Conservation (phyloP, 2,888 invertebrate species). For the Plebejus melissa region DNA sequence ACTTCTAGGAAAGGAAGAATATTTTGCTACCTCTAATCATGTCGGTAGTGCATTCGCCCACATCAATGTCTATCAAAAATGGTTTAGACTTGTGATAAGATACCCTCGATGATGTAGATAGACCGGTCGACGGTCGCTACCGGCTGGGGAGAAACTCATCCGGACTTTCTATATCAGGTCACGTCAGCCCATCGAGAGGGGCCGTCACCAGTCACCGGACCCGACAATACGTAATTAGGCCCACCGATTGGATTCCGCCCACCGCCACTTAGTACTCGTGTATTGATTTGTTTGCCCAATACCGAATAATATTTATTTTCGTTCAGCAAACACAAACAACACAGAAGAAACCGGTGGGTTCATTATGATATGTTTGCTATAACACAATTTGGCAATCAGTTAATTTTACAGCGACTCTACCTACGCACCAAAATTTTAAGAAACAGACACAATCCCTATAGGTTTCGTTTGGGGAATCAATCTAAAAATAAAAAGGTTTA, state of each 20-base stretch:
- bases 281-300: background rate
- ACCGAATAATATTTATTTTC: background rate
- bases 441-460: background rate
- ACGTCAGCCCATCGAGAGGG: background rate
- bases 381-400: background rate
- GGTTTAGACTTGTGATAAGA: background rate
- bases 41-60: background rate
- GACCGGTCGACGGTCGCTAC: slow-evolving; percentile 17
- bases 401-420: background rate
- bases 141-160: background rate
- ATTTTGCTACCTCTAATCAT: background rate
- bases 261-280: slow-evolving; percentile 1
- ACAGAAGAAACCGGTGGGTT: background rate
- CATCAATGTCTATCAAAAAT: background rate
- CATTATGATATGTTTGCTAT: background rate
- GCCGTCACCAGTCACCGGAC: background rate
- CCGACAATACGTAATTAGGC: slow-evolving; percentile 7
- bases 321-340: slow-evolving; percentile 10
- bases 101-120: background rate
- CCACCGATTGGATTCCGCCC: background rate
- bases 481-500: background rate
- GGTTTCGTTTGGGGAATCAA: background rate
- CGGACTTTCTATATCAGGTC: slow-evolving; percentile 7
- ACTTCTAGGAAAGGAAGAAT: background rate
- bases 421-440: background rate